Percentiles rank a stretch among this genome's conserved stretches.
phyloP scores from a whole-genome alignment of 2,113 vertebrate species.

The Orcinus orca region DNA sequence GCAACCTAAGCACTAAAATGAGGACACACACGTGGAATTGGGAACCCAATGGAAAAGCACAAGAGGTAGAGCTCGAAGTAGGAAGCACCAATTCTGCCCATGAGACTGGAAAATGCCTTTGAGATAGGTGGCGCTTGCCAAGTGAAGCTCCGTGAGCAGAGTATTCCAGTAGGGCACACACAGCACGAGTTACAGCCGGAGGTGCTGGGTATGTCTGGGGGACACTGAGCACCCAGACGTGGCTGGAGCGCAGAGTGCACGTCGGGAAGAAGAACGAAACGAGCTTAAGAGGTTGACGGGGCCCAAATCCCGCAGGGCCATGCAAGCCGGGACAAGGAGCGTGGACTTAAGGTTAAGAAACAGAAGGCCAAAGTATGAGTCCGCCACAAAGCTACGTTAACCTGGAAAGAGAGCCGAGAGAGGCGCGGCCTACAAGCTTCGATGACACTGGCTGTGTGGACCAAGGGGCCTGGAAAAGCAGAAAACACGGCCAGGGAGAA shows the following conservation, averaged over 20 bases:
- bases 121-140: background rate
- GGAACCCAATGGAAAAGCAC: background rate
- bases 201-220: background rate
- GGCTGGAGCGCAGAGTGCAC: background rate
- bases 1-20: background rate
- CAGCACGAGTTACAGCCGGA: background rate
- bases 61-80: background rate
- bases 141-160: background rate
- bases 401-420: background rate
- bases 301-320: background rate
- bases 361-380: background rate
- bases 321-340: background rate
- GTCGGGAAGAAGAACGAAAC: background rate
- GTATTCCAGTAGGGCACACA: fast-evolving
- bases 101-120: background rate
- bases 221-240: background rate
- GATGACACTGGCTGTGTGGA: background rate
- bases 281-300: background rate
- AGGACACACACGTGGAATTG: background rate
- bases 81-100: background rate
- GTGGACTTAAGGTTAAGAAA: background rate
- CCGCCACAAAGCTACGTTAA: background rate
- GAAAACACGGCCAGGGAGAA: background rate
- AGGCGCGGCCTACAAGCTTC: background rate
- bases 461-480: background rate